Evolutionary conservation across 1,140 invertebrate species (phyloP), one percentile per base, ranked within the genome.

Genomic region (Macrobrachium nipponense): DNA sequence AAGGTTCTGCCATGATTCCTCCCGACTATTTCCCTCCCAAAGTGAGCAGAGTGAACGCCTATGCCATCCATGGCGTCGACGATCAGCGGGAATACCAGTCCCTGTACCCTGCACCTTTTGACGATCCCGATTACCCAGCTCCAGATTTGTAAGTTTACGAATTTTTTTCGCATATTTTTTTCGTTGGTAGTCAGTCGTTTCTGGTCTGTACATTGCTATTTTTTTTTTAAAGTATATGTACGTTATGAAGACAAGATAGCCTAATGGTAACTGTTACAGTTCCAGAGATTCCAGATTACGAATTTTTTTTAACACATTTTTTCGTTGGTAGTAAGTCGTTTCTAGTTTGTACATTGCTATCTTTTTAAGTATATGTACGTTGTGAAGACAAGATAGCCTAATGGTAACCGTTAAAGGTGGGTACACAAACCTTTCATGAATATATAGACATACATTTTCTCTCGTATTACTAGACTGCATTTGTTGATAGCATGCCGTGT

Each of bases 211-310:
- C 88, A 60, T 82, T 91, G 59, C 92, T 93, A 36, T 92, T 93
- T 89, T 93, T 93, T 76, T 93, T 89, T 93, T 93, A 44, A 36
- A 44, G 23, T 76, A 44, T 76, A 17, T 76, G 36, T 43, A n/a
- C 27, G 8, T 23, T 4, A 36, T 36, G 27, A 36, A 36, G 1
- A 36, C 1, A 36, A 36, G 27, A 36, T 36, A 36, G 27, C 27
- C 27, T 36, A 36, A 4, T 36, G 27, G 27, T 36, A 4, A 4
- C 27, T 36, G 27, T 36, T n/a, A n/a, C n/a, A n/a, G n/a, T n/a
- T n/a, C n/a, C n/a, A n/a, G n/a, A n/a, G n/a, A n/a, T n/a, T 51
- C 93, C 93, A 27, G 93, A 93, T 89, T 93, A 20, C 66, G n/a
- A 51, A 51, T 51, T 6, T 12, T 51, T 51, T 8, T 51, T n/a